phyloP scores from a whole-genome alignment of 2,888 invertebrate genomes.

The Bhutanitis thaidina region DNA sequence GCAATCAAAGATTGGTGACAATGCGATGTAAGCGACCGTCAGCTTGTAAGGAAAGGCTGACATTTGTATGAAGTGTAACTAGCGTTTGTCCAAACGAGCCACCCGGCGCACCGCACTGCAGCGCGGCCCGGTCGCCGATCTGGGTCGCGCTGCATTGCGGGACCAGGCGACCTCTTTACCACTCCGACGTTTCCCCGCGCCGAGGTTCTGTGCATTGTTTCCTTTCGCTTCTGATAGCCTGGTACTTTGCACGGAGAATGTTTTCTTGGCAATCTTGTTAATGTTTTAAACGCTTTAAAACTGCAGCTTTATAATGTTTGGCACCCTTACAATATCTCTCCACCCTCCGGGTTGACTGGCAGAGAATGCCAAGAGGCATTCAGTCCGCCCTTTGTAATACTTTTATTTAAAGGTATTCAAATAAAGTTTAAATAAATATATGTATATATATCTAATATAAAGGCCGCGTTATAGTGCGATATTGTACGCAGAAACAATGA shows the following conservation, averaged over 20 bases:
- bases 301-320: too few species aligned
- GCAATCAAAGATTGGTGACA: neutral
- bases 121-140: neutral
- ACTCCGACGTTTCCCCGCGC: neutral
- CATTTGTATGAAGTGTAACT: neutral
- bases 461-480: too few species aligned
- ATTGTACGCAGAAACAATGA: too few species aligned
- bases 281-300: too few species aligned
- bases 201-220: neutral
- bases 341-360: too few species aligned
- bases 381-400: too few species aligned
- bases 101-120: neutral
- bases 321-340: too few species aligned
- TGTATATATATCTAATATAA: too few species aligned
- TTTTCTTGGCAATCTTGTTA: neutral
- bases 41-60: neutral
- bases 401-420: too few species aligned
- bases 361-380: too few species aligned
- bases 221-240: neutral
- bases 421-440: too few species aligned
- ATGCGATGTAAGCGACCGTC: neutral
- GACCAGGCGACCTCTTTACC: neutral
- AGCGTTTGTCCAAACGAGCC: neutral
- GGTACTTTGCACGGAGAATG: neutral
- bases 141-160: constrained; percentile 18